Evolutionary conservation across 2,797 vertebrate species (phyloP).

Genomic region (Sebastolobus altivelis): DNA sequence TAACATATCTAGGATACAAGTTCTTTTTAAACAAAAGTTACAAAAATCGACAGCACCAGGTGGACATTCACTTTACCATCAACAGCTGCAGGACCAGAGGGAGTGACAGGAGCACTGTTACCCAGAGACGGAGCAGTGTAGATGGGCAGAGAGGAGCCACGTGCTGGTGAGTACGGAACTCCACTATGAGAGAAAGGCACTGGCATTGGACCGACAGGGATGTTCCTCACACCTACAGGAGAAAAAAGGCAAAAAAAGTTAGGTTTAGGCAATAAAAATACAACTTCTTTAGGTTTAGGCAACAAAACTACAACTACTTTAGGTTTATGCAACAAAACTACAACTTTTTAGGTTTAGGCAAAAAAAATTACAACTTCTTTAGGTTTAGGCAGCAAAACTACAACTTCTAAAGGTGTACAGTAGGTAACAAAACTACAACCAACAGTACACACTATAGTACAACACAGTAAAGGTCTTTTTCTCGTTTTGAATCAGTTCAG

Average conservation of each 20-base stretch:
- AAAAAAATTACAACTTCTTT: too few relatives aligned
- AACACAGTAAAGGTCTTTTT: too few relatives aligned
- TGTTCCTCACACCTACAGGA: constrained; percentile 24
- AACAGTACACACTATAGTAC: too few relatives aligned
- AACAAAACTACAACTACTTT: too few relatives aligned
- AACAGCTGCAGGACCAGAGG: constrained; percentile 19
- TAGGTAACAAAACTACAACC: too few relatives aligned
- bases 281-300: too few relatives aligned
- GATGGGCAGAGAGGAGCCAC: constrained; percentile 20
- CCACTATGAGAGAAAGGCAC: constrained; percentile 2
- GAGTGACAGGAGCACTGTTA: not conserved
- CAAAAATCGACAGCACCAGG: constrained; percentile 7
- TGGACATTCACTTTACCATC: constrained; percentile 36
- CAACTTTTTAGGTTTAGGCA: too few relatives aligned
- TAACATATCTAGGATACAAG: not conserved
- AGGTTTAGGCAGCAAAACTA: too few relatives aligned
- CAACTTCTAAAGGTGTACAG: not conserved
- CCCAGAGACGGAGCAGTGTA: not conserved
- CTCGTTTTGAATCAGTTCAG: not conserved
- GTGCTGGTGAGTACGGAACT: not conserved
- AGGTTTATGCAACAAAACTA: too few relatives aligned
- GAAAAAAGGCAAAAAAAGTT: not conserved
- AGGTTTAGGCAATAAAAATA: too few relatives aligned
- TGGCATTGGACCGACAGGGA: constrained; percentile 1
- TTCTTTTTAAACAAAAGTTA: not conserved